These are phyloP conservation scores for Donacobius atricapilla DNA, from an alignment of 2,113 vertebrate genomes.

Conservation along the genomic window DNA sequence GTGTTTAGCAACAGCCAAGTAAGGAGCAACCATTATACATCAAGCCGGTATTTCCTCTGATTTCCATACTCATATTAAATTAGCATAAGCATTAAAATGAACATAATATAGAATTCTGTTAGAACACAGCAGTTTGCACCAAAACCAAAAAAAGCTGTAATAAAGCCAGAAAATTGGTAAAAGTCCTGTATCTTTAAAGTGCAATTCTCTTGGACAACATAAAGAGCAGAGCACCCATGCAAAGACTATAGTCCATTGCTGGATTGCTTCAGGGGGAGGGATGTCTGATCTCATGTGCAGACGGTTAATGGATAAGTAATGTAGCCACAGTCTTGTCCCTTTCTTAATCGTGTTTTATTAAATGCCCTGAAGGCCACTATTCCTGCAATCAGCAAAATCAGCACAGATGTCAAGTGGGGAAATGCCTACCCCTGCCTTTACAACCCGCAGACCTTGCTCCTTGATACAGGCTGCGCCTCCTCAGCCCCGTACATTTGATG, in stretches of 20 bases:
- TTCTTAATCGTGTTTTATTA: constrained; percentile 17
- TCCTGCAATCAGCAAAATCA: neutral
- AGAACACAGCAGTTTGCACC: neutral
- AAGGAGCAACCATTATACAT: neutral
- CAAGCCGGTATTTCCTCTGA: neutral
- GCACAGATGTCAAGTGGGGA: neutral
- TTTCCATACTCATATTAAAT: constrained; percentile 5
- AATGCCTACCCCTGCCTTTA: neutral
- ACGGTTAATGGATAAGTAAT: neutral
- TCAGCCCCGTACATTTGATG: neutral
- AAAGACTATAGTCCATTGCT: neutral
- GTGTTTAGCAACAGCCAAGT: neutral
- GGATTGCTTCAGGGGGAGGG: neutral
- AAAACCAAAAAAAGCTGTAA: neutral
- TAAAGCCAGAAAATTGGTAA: neutral
- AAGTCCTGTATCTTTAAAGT: neutral
- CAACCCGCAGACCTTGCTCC: accelerated
- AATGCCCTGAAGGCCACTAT: constrained; percentile 2
- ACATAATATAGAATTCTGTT: neutral
- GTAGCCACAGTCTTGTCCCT: neutral
- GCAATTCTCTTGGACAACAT: neutral
- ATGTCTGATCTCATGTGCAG: neutral
- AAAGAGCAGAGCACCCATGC: neutral
- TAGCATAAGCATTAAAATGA: constrained; percentile 7
- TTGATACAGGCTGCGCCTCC: neutral